A percentile compares a stretch with the other conserved stretches of the same genome.
These are phyloP conservation scores for Pardosa pseudoannulata DNA, from an alignment of 2,888 invertebrate species.

Conservation along the genomic window DNA sequence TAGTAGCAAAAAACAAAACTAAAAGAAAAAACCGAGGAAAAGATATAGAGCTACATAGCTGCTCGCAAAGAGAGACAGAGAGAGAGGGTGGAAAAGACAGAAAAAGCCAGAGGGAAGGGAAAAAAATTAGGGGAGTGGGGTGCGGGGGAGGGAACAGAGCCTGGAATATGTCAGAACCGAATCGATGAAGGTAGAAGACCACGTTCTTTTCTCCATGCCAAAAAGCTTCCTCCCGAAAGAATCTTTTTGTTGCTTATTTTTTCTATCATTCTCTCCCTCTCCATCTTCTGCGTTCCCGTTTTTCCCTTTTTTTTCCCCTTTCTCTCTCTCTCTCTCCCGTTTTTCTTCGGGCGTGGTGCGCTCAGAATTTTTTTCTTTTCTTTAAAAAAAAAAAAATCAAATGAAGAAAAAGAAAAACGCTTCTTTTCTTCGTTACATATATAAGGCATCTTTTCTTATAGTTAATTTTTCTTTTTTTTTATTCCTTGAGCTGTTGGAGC, in stretches of 20 bases:
- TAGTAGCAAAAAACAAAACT: too few relatives aligned
- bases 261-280: conserved; percentile 18
- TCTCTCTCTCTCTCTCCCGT: too few relatives aligned
- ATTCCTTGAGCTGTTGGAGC: neutral
- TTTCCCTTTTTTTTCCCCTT: conserved; percentile 36
- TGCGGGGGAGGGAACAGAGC: conserved; percentile 30
- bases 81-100: conserved; percentile 36
- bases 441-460: conserved; percentile 45
- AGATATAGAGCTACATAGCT: conserved; percentile 61
- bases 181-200: conserved; percentile 70
- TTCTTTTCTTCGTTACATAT: conserved; percentile 36
- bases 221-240: conserved; percentile 53
- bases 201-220: conserved; percentile 55
- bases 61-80: conserved; percentile 43
- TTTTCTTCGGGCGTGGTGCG: conserved; percentile 55
- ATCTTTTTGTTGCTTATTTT: conserved; percentile 20
- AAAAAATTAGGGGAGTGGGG: conserved; percentile 23
- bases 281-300: conserved; percentile 21
- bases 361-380: conserved; percentile 61
- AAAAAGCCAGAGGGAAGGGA: conserved; percentile 31
- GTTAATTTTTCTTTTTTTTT: conserved; percentile 44
- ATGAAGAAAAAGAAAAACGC: conserved; percentile 51
- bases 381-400: too few relatives aligned
- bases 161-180: conserved; percentile 70
- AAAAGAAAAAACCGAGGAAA: conserved; percentile 23